A percentile compares a stretch with the other conserved stretches of the same genome.
Conservation (phyloP, 2,113 vertebrate genomes). For the Hippocampus mohnikei region DNA sequence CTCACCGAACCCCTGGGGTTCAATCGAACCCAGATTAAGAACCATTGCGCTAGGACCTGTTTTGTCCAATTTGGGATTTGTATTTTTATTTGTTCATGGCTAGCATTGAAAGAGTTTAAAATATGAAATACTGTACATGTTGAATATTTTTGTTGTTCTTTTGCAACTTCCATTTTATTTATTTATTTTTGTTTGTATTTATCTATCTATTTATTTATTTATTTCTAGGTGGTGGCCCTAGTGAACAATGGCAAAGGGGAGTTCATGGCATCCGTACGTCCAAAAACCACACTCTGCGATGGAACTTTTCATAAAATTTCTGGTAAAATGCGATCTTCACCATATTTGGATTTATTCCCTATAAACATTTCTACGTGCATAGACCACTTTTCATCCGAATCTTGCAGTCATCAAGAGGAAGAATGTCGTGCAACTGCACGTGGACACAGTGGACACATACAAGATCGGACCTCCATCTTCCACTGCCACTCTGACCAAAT, state of each 20-base stretch:
- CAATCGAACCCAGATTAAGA: too few relatives aligned
- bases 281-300: constrained; percentile 78
- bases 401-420: constrained; percentile 78
- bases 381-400: not conserved
- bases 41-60: too few relatives aligned
- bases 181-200: too few relatives aligned
- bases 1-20: too few relatives aligned
- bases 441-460: constrained; percentile 75
- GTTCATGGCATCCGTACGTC: constrained; percentile 76
- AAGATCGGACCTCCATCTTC: constrained; percentile 65
- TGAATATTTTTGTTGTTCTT: too few relatives aligned
- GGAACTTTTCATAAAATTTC: constrained; percentile 85
- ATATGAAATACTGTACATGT: not conserved
- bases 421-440: constrained; percentile 77
- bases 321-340: constrained; percentile 71
- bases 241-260: constrained; percentile 76
- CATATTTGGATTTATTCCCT: not conserved
- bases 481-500: constrained; percentile 41
- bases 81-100: too few relatives aligned
- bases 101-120: too few relatives aligned
- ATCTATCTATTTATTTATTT: not conserved
- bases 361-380: not conserved
- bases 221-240: constrained; percentile 79
- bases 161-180: too few relatives aligned
- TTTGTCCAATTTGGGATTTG: too few relatives aligned